phyloP scores from a whole-genome alignment of 1,140 invertebrate species.

The Drosophila mauritiana region DNA sequence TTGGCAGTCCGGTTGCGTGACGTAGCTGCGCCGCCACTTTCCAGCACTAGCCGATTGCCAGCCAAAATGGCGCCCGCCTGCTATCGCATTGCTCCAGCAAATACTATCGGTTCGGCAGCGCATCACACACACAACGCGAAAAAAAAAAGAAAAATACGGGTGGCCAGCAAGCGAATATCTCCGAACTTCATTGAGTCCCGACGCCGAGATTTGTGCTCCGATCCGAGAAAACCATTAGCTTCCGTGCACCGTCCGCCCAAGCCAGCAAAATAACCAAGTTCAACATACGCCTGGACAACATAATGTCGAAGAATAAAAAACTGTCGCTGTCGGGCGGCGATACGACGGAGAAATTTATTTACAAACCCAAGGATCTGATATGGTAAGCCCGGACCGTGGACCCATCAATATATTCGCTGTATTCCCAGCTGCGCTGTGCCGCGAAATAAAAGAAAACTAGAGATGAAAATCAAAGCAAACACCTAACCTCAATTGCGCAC shows the following conservation, averaged over 20 bases:
- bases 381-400: constrained; percentile 61
- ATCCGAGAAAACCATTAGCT: constrained; percentile 22
- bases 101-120: constrained; percentile 37
- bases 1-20: constrained; percentile 2
- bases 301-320: constrained; percentile 84
- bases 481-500: constrained; percentile 71
- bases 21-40: neutral
- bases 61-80: constrained; percentile 41
- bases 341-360: constrained; percentile 77
- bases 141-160: constrained; percentile 68
- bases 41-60: constrained; percentile 12
- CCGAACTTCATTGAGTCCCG: constrained; percentile 30
- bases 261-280: constrained; percentile 79
- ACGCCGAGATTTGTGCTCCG: constrained; percentile 39
- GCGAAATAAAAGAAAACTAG: neutral
- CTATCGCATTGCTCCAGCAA: constrained; percentile 11
- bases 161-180: constrained; percentile 41
- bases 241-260: constrained; percentile 42
- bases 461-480: constrained; percentile 28
- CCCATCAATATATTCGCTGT: neutral
- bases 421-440: neutral
- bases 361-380: constrained; percentile 83
- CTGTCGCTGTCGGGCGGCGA: constrained; percentile 79
- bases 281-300: constrained; percentile 79
- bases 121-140: constrained; percentile 64